Percentiles rank a stretch among this genome's conserved stretches.
These are phyloP conservation scores for Aporrectodea caliginosa DNA, from an alignment of 1,140 invertebrate genomes.

Conservation along the genomic window DNA sequence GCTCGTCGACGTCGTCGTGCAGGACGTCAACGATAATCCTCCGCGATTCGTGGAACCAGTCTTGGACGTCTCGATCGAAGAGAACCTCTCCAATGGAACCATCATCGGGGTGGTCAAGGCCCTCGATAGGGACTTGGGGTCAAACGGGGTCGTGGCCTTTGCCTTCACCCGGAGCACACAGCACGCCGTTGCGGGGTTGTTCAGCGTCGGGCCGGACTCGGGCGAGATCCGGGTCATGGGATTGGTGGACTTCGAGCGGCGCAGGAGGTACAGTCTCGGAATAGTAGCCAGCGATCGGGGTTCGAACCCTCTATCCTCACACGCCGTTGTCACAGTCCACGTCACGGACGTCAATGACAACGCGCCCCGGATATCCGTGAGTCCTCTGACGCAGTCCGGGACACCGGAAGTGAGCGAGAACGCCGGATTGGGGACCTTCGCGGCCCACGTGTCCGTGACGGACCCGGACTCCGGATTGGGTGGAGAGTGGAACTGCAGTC, in stretches of 20 bases:
- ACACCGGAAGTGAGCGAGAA: conserved; percentile 70
- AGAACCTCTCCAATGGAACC: conserved; percentile 8
- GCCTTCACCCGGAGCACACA: background rate
- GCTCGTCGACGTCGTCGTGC: background rate
- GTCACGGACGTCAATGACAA: conserved; percentile 26
- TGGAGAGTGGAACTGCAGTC: conserved; percentile 68
- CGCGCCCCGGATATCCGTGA: conserved; percentile 7
- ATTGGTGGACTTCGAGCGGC: conserved; percentile 16
- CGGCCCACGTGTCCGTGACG: conserved; percentile 75
- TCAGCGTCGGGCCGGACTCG: conserved; percentile 12
- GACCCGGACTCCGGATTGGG: conserved; percentile 91
- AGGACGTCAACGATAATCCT: conserved; percentile 19
- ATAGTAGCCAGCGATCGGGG: conserved; percentile 23
- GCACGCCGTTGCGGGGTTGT: background rate
- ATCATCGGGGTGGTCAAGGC: background rate
- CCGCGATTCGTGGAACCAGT: conserved; percentile 1
- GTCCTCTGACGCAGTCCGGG: background rate
- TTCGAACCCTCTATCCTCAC: background rate
- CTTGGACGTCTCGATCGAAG: background rate
- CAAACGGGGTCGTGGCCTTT: conserved; percentile 7
- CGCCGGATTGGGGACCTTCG: conserved; percentile 70
- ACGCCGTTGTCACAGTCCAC: conserved; percentile 2
- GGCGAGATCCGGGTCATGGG: conserved; percentile 5
- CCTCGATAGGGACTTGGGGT: background rate
- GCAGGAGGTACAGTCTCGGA: conserved; percentile 9